Base-by-base conservation (phyloP, 2,797 vertebrate genomes). In the Rallus crepitans region DNA sequence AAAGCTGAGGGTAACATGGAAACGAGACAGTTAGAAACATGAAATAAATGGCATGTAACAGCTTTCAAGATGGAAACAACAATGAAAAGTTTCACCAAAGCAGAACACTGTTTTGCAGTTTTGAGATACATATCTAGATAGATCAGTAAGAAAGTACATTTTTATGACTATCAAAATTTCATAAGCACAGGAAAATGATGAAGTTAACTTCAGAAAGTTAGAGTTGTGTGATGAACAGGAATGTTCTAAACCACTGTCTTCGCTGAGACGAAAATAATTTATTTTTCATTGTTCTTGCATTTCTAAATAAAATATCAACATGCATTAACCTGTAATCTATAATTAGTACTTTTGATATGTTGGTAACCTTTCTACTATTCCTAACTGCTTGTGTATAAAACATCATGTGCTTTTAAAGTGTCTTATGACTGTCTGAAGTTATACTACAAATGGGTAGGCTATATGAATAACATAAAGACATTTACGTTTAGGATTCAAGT, bases 221-320 rank as follows among this genome's bases (percentile, higher is more conserved):
- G 61, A 59, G 21, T 45, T 77, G 10, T 87, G 85, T 81, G 33
- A 84, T 55, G 61, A 93, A 78, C 30, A 64, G 8, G 7, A 28
- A 47, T 33, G 52, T 72, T 73, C 6, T n/a, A 73, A 93, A 93
- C 7, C 12, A 83, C 47, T 18, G 88, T 64, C 48, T 82, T 60
- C 53, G 40, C 40, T 28, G 12, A 55, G 11, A n/a, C 48, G 63
- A 35, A 83, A 94, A 90, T 1, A 16, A 5, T 33, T 30, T 48
- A 40, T 59, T 42, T 56, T 82, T 76, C 4, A 5, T 86, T 3
- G 24, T 11, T 24, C 50, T 40, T 86, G 5, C 56, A 20, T 52
- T 78, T 95, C 80, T 68, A 78, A 94, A 92, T 70, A 81, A 85
- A 89, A 25, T 77, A 20, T 88, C 10, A 77, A 95, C 94, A 68